Conservation (phyloP, 2,797 vertebrate genomes). For the Coilia nasus region DNA sequence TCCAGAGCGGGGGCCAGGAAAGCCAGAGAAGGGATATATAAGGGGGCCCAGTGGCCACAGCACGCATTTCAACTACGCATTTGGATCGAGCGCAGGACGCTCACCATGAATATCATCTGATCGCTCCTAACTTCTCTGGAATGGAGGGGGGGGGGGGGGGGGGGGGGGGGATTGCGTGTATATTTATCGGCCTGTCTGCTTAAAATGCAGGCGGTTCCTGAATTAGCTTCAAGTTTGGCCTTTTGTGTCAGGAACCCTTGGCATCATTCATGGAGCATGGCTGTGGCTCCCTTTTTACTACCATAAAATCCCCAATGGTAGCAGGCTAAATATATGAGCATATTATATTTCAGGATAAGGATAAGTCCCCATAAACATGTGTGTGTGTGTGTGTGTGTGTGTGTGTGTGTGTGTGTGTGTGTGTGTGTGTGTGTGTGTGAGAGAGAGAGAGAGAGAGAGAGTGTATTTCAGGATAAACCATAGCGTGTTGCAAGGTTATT, state of each 20-base stretch:
- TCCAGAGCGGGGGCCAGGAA: background rate
- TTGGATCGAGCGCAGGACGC: background rate
- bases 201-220: background rate
- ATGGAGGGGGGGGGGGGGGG: background rate
- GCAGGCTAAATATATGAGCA: constrained; percentile 69
- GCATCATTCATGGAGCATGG: background rate
- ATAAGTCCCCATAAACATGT: background rate
- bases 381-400: too few species aligned
- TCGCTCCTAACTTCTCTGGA: background rate
- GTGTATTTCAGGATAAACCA: constrained; percentile 43
- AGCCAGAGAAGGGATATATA: too few species aligned
- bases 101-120: background rate
- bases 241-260: background rate
- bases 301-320: constrained; percentile 52
- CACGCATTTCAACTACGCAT: background rate
- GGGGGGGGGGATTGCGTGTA: background rate
- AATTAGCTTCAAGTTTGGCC: background rate
- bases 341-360: constrained; percentile 67
- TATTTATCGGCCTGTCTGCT: background rate
- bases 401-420: too few species aligned
- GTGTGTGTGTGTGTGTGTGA: too few species aligned
- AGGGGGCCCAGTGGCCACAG: background rate
- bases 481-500: too few species aligned
- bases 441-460: too few species aligned
- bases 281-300: constrained; percentile 40